Base-by-base conservation (phyloP, 2,113 vertebrate species). In the Platichthys stellatus region DNA sequence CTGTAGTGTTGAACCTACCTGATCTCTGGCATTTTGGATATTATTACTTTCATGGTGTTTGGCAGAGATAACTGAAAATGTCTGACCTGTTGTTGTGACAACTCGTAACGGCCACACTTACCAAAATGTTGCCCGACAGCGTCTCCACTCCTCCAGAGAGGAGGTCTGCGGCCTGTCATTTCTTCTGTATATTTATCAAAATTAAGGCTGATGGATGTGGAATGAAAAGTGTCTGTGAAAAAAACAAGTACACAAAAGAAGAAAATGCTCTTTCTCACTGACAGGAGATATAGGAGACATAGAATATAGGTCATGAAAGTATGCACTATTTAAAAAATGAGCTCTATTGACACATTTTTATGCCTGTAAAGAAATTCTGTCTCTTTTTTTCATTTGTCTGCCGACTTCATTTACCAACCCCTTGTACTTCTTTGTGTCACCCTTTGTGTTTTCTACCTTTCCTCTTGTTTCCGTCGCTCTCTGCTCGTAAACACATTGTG, bases 401-500 rank as follows among this genome's bases (percentile, higher is more conserved):
- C 72, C 2, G n/a, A 76, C 64, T 59, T 53, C n/a, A 40, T 69
- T 63, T 57, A n/a, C 54, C 43, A 10, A 28, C 23, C 10, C 10
- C 1, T 56, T 51, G 24, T 53, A 65, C 26, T 43, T 66, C 21
- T 40, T 21, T 14, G 24, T 51, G 10, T 69, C 4, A 18, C 58
- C 60, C 20, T 45, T 51, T 43, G 40, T 23, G 57, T 74, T 68
- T 74, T 69, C 57, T 18, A 11, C 66, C 65, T 66, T 43, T 4
- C 40, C 40, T 43, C 40, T 13, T 4, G 64, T 80, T 69, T 43
- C 61, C 49, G 18, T 69, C 24, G 13, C 74, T 68, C 66, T 61
- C 58, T 9, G 65, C 78, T 45, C 60, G 53, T 43, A 51, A 77
- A 82, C 63, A 81, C 56, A 61, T 57, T 65, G 47, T 57, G 38